Evolutionary conservation across 2,888 invertebrate genomes (phyloP), one percentile per base, ranked within the genome.

Genomic region (Leptinotarsa haldemani): DNA sequence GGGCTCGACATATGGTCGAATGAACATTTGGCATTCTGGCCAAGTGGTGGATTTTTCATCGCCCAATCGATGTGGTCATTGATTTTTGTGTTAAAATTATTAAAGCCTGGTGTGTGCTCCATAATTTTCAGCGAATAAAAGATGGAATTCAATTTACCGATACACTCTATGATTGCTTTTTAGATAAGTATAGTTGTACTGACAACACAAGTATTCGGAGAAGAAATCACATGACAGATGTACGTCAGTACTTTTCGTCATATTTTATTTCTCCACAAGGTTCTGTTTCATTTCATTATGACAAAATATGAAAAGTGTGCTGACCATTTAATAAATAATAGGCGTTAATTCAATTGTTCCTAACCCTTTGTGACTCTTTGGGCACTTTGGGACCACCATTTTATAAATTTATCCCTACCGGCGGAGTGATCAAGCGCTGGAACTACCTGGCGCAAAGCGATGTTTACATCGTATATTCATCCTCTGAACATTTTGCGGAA

Each of bases 31-130:
- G 65, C 16, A 65, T 65, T 20, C 65, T 65, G 22, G 47, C 65
- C 22, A 48, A 65, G 22, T 48, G 65, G 65, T 50, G 65, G 48
- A 65, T 65, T 65, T 50, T 48, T 48, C 65, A 65, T 65, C 48
- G 18, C 48, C 48, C 65, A 48, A 20, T 65, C 48, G 50, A 65
- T 50, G 25, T 56, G 20, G 22, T 13, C 56, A 20, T 22, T 20
- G 20, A 7, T 56, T 56, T 56, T 56, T 56, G 56, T 65, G 65
- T 48, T 65, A 22, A 65, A 48, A 65, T 65, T 16, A 18, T 65
- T 48, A 65, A 18, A 48, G 22, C 50, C 47, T 65, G 65, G 13
- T 65, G 65, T 48, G 18, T 65, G 47, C 65, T 65, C 18, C 65
- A 65, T 65, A 65, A 65, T 47, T 65, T 65, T 65, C 20, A 50